Base-by-base conservation (phyloP, 2,113 vertebrate species). In the Ellobius talpinus region DNA sequence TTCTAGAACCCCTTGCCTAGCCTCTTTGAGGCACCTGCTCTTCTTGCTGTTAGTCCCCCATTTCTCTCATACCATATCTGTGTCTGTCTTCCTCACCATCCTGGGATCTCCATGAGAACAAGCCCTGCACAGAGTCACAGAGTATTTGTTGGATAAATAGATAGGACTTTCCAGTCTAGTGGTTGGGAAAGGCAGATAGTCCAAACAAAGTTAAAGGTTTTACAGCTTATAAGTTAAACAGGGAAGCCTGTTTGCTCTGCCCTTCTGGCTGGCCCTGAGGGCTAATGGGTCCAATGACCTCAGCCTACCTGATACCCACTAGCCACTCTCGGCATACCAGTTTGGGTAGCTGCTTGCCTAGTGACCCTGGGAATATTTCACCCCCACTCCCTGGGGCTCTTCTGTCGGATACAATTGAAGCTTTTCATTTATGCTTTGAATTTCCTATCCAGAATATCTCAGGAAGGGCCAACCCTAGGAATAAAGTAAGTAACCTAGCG, bases 151-250 rank as follows among this genome's bases (percentile, higher is more conserved):
- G 86, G 90, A 24, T 94, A 92, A 92, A 89, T 88, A 31, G 45
- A 50, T 61, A 88, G 58, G 79, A 76, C 6, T 23, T 55, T 10
- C 42, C 21, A 89, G 55, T n/a, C 31, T 55, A 72, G 65, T 70
- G 36, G 42, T 33, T 90, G 31, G 33, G 81, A 55, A 91, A 88
- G 65, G 33, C 29, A 89, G 39, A 42, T 74, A 91, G 82, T 74
- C 78, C 58, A 70, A 82, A 78, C 11, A 86, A 90, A 94, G 94
- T 90, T 78, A 90, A 52, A 92, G 92, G 65, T 81, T 97, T 45
- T 92, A 63, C 8, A 39, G 55, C 39, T 47, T 55, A n/a, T 76
- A 42, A 81, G 45, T 92, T 95, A 92, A 90, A 81, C 0, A 8
- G 65, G 93, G 47, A 81, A 91, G 42, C 58, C 77, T 92, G 14